Conservation (phyloP, 2,888 invertebrate species). For the Himalopsyche kuldschensis region DNA sequence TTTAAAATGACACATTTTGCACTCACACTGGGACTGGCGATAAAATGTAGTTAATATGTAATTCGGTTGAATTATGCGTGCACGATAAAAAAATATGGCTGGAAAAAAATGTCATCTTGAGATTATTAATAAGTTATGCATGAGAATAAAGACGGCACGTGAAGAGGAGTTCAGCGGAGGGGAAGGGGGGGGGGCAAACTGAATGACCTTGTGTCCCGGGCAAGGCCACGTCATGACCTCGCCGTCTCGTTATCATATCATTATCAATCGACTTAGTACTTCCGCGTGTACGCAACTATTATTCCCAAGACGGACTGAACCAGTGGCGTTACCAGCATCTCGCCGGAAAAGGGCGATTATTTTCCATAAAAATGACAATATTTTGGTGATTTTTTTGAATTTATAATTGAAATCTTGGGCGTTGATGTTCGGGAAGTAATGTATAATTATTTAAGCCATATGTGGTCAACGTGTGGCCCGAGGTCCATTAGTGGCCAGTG, state of each 20-base stretch:
- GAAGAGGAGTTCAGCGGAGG: background rate
- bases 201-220: background rate
- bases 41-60: no score
- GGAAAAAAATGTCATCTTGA: background rate
- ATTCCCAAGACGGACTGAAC: background rate
- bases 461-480: no score
- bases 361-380: no score
- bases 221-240: background rate
- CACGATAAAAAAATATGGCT: background rate
- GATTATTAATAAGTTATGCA: background rate
- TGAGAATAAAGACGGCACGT: background rate
- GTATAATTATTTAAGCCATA: no score
- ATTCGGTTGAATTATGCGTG: background rate
- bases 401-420: no score
- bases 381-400: no score
- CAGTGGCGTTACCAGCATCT: background rate
- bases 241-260: background rate
- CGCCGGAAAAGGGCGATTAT: no score
- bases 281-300: background rate
- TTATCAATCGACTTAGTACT: background rate
- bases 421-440: no score
- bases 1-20: no score
- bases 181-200: background rate
- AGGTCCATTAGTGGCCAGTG: no score
- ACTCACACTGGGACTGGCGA: no score